A percentile compares a stretch with the other conserved stretches of the same genome.
Conservation (phyloP, 2,888 invertebrate genomes). For the Drosophila atroscutellata region DNA sequence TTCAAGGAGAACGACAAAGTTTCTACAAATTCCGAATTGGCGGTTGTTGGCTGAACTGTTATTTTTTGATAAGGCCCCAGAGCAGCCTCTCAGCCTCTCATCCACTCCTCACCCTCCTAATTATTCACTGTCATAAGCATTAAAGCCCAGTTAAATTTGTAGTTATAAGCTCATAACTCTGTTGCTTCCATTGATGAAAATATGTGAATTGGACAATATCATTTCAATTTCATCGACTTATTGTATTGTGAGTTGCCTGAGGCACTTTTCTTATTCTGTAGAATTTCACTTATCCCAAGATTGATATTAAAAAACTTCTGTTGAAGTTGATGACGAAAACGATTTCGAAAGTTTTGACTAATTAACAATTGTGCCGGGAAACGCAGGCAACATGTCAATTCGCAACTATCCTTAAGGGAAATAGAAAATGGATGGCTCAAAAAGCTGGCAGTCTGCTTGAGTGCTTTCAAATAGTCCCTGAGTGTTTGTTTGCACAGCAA, state of each 20-base stretch:
- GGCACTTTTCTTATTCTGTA: neutral
- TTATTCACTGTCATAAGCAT: neutral
- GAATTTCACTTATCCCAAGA: conserved; percentile 4
- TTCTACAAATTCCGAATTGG: conserved; percentile 61
- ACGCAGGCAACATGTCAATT: conserved; percentile 11
- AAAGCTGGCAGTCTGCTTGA: conserved; percentile 14
- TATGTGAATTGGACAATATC: conserved; percentile 12
- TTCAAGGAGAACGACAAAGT: conserved; percentile 42
- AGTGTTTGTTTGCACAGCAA: conserved; percentile 56
- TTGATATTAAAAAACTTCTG: conserved; percentile 31
- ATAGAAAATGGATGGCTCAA: conserved; percentile 27
- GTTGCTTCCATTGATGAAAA: conserved; percentile 4
- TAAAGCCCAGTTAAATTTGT: conserved; percentile 32
- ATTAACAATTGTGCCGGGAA: conserved; percentile 33
- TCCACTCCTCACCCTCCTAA: conserved; percentile 16
- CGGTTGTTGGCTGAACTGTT: conserved; percentile 51
- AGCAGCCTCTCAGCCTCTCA: conserved; percentile 6
- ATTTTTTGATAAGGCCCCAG: conserved; percentile 62
- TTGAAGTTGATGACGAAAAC: conserved; percentile 14
- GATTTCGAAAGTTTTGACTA: conserved; percentile 21
- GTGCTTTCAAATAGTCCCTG: conserved; percentile 33
- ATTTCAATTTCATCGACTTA: conserved; percentile 11
- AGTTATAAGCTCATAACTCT: conserved; percentile 36
- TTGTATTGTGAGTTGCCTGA: neutral
- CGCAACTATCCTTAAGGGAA: conserved; percentile 17